These are phyloP conservation scores for Lutraria rhynchaena DNA, from an alignment of 1,140 invertebrate species.

Conservation along the genomic window DNA sequence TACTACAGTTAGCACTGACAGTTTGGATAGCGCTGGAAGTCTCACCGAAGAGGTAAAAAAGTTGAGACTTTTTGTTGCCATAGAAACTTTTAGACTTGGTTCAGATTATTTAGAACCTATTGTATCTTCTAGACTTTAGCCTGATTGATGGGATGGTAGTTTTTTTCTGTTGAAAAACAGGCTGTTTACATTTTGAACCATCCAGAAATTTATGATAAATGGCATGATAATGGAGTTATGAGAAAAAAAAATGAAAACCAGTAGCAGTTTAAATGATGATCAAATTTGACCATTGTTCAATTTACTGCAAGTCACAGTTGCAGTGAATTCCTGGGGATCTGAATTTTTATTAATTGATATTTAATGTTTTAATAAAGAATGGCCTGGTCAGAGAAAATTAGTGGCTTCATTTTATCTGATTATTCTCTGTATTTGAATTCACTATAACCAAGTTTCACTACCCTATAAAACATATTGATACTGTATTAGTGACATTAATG, in stretches of 20 bases:
- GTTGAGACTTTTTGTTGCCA: neutral
- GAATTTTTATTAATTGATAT: too few species aligned
- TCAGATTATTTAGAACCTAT: neutral
- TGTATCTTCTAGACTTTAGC: neutral
- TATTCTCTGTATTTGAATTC: too few species aligned
- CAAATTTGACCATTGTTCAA: too few species aligned
- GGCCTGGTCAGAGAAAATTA: too few species aligned
- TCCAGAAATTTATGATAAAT: neutral
- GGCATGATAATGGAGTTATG: too few species aligned
- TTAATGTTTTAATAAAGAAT: too few species aligned
- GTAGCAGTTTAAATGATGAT: too few species aligned
- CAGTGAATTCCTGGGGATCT: too few species aligned
- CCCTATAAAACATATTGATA: neutral
- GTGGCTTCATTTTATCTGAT: too few species aligned
- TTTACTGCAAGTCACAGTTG: too few species aligned
- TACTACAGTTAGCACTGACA: constrained; percentile 11
- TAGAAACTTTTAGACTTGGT: neutral
- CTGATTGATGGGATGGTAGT: neutral
- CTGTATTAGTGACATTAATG: neutral
- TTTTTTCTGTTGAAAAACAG: neutral
- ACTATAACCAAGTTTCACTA: neutral
- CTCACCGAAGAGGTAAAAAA: constrained; percentile 25
- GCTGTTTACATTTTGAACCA: neutral
- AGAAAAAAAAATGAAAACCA: too few species aligned
- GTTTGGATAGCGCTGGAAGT: constrained; percentile 19